phyloP scores from a whole-genome alignment of 2,888 invertebrate species.

The Monochamus alternatus region DNA sequence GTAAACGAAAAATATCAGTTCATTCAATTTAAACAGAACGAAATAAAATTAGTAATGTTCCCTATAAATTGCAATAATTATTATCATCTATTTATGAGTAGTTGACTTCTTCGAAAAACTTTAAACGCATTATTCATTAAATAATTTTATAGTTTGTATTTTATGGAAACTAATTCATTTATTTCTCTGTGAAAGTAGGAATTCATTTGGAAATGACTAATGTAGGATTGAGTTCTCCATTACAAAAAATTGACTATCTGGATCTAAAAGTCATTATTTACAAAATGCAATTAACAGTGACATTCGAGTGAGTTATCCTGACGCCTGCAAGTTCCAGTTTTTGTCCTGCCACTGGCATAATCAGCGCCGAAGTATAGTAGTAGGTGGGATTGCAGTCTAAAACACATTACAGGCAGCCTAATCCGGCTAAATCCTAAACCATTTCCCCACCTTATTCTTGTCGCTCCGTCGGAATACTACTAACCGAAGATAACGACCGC shows the following conservation, averaged over 20 bases:
- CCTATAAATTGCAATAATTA: too few relatives aligned
- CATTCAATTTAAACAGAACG: too few relatives aligned
- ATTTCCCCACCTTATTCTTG: conserved; percentile 62
- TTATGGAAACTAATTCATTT: neutral
- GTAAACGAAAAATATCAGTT: too few relatives aligned
- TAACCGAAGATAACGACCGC: conserved; percentile 46
- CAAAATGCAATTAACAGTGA: conserved; percentile 14
- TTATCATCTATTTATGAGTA: too few relatives aligned
- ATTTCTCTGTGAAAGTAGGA: neutral
- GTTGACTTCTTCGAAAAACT: too few relatives aligned
- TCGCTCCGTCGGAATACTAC: conserved; percentile 50
- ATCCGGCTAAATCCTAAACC: conserved; percentile 57
- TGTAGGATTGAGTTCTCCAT: neutral
- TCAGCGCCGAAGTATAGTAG: conserved; percentile 37
- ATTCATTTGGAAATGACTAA: neutral
- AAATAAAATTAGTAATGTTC: too few relatives aligned
- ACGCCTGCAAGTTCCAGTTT: neutral
- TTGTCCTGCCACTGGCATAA: conserved; percentile 33
- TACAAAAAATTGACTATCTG: neutral
- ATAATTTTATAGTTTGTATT: too few relatives aligned
- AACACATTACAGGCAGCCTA: conserved; percentile 54
- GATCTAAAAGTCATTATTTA: conserved; percentile 12
- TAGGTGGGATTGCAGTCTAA: conserved; percentile 49
- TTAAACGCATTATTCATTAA: too few relatives aligned
- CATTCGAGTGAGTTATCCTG: neutral